Percentiles rank a stretch among this genome's conserved stretches.
These are phyloP conservation scores for Pelecanus crispus DNA, from an alignment of 2,113 vertebrate species.

Conservation along the genomic window DNA sequence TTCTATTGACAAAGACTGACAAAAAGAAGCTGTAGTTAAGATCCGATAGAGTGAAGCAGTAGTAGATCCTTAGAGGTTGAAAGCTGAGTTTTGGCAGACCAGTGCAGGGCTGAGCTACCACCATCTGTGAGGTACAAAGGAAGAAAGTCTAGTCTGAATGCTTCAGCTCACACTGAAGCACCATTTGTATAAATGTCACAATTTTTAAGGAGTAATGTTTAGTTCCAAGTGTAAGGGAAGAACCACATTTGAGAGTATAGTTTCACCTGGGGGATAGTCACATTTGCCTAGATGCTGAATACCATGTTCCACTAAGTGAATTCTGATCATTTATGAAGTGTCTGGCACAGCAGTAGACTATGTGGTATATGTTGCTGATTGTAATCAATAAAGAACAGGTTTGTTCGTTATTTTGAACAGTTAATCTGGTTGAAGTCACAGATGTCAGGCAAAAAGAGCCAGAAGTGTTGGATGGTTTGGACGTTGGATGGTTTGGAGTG, in stretches of 20 bases:
- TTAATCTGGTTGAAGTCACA: neutral
- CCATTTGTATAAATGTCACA: neutral
- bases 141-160: neutral
- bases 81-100: neutral
- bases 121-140: neutral
- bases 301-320: neutral
- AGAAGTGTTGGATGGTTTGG: neutral
- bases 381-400: neutral
- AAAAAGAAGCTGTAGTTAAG: neutral
- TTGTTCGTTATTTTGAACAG: neutral
- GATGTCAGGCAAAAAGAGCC: neutral
- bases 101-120: neutral
- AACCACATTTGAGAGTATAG: neutral
- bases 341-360: neutral
- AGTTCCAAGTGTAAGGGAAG: neutral
- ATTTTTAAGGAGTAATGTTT: neutral
- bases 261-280: neutral
- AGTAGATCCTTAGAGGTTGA: neutral
- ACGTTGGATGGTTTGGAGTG: neutral
- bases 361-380: neutral
- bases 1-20: neutral
- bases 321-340: neutral
- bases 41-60: neutral
- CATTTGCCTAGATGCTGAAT: neutral
- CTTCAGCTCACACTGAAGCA: neutral